Conservation (phyloP, 2,797 vertebrate genomes). For the Acipenser transmontanus region DNA sequence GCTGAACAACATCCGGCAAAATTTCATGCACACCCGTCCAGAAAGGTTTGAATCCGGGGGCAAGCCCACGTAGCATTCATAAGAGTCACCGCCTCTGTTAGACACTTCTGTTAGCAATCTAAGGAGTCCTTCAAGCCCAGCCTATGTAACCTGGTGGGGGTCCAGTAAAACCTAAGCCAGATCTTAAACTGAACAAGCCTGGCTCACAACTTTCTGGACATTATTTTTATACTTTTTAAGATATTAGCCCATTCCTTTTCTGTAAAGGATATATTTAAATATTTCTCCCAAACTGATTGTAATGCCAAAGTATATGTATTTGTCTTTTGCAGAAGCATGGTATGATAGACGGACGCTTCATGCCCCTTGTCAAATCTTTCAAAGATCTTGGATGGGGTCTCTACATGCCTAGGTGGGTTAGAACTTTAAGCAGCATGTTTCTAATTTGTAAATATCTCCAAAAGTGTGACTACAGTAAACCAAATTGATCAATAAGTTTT, state of each 20-base stretch:
- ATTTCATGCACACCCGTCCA: too few relatives aligned
- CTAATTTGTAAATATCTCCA: slow-evolving; percentile 8
- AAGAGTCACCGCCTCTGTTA: too few relatives aligned
- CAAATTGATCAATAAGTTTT: slow-evolving; percentile 5
- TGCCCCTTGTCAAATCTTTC: neutral
- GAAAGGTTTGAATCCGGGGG: too few relatives aligned
- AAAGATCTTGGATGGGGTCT: neutral
- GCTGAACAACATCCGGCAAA: too few relatives aligned
- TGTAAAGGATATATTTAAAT: slow-evolving; percentile 1
- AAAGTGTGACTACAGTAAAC: slow-evolving; percentile 6
- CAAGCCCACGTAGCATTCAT: too few relatives aligned
- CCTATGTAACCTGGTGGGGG: slow-evolving; percentile 17
- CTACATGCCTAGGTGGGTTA: neutral
- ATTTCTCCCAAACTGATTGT: slow-evolving; percentile 16
- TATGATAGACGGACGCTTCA: slow-evolving; percentile 6
- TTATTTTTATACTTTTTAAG: slow-evolving; percentile 6
- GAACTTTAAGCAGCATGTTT: too few relatives aligned
- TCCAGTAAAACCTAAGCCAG: slow-evolving; percentile 15
- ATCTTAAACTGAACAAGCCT: slow-evolving; percentile 20
- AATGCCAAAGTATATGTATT: neutral
- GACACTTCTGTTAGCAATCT: too few relatives aligned
- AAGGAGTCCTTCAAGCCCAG: neutral
- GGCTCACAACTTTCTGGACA: neutral
- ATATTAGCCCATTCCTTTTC: neutral
- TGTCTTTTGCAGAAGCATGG: slow-evolving; percentile 8